phyloP scores from a whole-genome alignment of 2,113 vertebrate genomes.

The Elephantulus edwardii region DNA sequence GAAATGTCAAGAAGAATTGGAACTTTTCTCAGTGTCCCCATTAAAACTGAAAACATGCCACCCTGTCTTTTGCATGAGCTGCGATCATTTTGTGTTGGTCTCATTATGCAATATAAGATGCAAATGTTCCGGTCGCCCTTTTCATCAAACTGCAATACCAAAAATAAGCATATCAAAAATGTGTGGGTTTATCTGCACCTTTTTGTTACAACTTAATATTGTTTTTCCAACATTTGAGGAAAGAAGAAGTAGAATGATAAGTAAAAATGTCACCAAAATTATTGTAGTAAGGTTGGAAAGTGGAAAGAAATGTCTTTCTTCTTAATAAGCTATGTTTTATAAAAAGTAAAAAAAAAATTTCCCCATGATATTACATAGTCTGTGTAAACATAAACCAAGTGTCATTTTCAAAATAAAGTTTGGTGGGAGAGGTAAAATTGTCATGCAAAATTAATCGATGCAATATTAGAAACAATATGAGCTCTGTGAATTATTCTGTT shows the following conservation, averaged over 20 bases:
- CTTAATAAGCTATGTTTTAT: constrained; percentile 58
- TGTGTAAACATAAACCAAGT: constrained; percentile 58
- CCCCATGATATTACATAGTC: constrained; percentile 61
- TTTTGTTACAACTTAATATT: constrained; percentile 51
- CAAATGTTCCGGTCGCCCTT: constrained; percentile 88
- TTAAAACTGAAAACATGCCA: constrained; percentile 99
- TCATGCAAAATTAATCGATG: constrained; percentile 12
- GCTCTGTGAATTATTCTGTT: not conserved
- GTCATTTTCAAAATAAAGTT: constrained; percentile 54
- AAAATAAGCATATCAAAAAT: constrained; percentile 81
- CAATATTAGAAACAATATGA: not conserved
- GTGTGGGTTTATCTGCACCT: constrained; percentile 68
- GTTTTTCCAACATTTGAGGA: constrained; percentile 69
- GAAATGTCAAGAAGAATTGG: constrained; percentile 99
- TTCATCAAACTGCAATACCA: constrained; percentile 84
- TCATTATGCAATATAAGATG: constrained; percentile 96
- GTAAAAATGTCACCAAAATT: constrained; percentile 24
- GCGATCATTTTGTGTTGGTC: constrained; percentile 88
- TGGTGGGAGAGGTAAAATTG: constrained; percentile 30
- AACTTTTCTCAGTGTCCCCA: constrained; percentile 93
- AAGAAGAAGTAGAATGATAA: constrained; percentile 65
- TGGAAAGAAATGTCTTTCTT: constrained; percentile 39
- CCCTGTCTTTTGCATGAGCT: constrained; percentile 91
- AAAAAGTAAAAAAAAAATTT: constrained; percentile 63
- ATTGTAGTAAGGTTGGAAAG: constrained; percentile 62